Evolutionary conservation across 2,113 vertebrate genomes (phyloP).

Genomic region (Thinocorus orbignyianus): DNA sequence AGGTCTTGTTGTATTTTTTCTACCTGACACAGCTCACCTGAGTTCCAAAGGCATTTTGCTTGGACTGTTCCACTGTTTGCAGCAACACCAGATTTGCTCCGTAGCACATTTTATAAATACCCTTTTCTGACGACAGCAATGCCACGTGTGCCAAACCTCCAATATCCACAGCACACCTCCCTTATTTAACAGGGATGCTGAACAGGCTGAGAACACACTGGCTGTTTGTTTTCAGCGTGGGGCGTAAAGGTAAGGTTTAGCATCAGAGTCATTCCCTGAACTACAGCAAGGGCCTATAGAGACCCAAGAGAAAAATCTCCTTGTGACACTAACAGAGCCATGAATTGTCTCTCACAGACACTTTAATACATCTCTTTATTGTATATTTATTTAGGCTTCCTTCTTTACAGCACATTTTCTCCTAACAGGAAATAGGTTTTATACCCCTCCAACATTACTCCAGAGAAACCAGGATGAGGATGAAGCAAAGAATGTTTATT

Average conservation of each 20-base stretch:
- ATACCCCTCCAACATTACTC: background rate
- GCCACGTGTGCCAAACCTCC: background rate
- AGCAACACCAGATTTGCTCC: background rate
- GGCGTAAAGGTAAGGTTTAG: slow-evolving; percentile 15
- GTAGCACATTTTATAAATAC: slow-evolving; percentile 32
- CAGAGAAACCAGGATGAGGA: slow-evolving; percentile 16
- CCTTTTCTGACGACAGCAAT: slow-evolving; percentile 9
- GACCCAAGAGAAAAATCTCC: background rate
- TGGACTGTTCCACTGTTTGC: background rate
- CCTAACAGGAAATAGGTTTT: slow-evolving; percentile 7
- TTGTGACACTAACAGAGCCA: background rate
- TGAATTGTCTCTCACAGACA: slow-evolving; percentile 34
- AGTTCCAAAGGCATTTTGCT: slow-evolving; percentile 18
- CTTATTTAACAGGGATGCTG: slow-evolving; percentile 32
- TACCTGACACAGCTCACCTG: background rate
- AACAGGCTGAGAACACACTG: slow-evolving; percentile 12
- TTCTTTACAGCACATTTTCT: slow-evolving; percentile 12
- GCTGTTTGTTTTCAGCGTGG: slow-evolving; percentile 26
- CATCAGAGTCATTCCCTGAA: slow-evolving; percentile 18
- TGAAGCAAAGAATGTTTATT: background rate
- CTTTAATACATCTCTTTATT: slow-evolving; percentile 42
- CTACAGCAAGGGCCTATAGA: background rate
- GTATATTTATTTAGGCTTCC: slow-evolving; percentile 52
- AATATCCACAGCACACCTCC: slow-evolving; percentile 32
- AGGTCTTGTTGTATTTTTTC: background rate